Base-by-base conservation (phyloP, 2,113 vertebrate species). In the Cacatua alba region DNA sequence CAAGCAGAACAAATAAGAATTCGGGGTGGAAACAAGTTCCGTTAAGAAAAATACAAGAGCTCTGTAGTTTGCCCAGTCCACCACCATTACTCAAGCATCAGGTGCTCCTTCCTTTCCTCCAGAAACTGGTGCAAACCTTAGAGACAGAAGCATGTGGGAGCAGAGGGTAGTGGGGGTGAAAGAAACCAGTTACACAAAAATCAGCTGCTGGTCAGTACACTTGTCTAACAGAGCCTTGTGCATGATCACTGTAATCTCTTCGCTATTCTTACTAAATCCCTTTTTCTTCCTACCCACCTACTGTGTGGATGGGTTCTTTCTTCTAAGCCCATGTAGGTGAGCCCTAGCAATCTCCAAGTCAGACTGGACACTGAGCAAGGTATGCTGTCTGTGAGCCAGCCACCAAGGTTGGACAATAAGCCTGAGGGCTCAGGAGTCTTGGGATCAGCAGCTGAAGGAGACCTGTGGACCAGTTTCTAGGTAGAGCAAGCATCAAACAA, bases 341-440 rank as follows among this genome's bases (percentile, higher is more conserved):
- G 35, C 18, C 10, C 26, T 29, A 69, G 23, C 3, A 3, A 63
- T n/a, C 17, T 51, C 33, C 41, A 85, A 44, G 55, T 21, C 48
- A 75, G 19, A 44, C 8, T 21, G 41, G 19, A 29, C 16, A 18
- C 21, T 26, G 33, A 17, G 9, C 26, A 75, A 23, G 11, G 16
- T 39, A 23, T 0, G 1, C 13, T 19, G 18, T 37, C 16, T 2
- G 1, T 68, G n/a, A 43, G 25, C 6, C 49, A 59, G 28, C 6
- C 43, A n/a, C n/a, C 44, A 26, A 28, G 26, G 11, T 60, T 25
- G 37, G 11, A 28, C 53, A 19, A 21, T 49, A 23, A 55, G 13
- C 41, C 41, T 62, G 12, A 7, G 21, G 31, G 25, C 17, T 53
- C 21, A 19, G 10, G 18, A 24, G 6, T 33, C 28, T 26, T 51